Conservation (phyloP, 2,797 vertebrate genomes). For the Chromis chromis region DNA sequence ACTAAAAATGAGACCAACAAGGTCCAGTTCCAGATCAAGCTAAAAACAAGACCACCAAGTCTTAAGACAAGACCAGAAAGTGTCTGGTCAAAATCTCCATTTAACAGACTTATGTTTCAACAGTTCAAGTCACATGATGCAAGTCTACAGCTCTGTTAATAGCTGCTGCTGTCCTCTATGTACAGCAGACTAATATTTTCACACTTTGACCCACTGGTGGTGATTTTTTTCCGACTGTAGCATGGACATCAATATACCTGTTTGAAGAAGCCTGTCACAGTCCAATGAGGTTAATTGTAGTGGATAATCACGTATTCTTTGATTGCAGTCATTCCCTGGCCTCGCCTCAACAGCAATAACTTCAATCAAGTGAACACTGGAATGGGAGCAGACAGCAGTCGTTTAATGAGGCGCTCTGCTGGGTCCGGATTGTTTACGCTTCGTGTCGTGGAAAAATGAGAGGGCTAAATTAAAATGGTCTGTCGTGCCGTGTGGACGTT, state of each 20-base stretch:
- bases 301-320: constrained; percentile 14
- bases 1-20: too few species aligned
- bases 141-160: too few species aligned
- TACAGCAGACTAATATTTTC: too few species aligned
- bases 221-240: not conserved
- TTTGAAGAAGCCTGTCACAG: not conserved
- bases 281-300: not conserved
- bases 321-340: not conserved
- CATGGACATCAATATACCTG: not conserved
- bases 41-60: not conserved
- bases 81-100: not conserved
- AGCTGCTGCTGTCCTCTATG: too few species aligned
- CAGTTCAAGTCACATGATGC: too few species aligned
- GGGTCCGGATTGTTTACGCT: constrained; percentile 57
- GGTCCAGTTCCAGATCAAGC: not conserved
- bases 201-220: too few species aligned
- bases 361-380: constrained; percentile 24
- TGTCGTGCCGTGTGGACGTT: constrained; percentile 8
- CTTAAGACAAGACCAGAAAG: not conserved
- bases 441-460: constrained; percentile 62
- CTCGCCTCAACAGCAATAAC: constrained; percentile 14
- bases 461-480: constrained; percentile 48
- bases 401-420: constrained; percentile 55
- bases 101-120: too few species aligned
- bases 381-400: constrained; percentile 46